Conservation (phyloP, 2,888 invertebrate genomes). For the Mesochorus sp. region DNA sequence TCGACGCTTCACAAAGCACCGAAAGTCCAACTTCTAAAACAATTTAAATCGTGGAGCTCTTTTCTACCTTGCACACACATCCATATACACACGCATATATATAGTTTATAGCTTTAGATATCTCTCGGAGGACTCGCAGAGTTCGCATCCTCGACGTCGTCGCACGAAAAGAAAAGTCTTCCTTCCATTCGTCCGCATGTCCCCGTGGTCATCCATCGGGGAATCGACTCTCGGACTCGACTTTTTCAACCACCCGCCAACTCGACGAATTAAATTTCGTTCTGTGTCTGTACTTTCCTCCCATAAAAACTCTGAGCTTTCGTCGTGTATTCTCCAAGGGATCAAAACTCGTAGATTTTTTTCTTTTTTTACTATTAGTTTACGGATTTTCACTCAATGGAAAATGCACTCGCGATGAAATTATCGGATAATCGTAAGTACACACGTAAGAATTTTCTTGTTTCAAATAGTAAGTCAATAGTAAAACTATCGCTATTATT, state of each 20-base stretch:
- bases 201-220: conserved; percentile 27
- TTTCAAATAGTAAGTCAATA: no score
- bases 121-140: conserved; percentile 27
- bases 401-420: not conserved
- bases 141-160: conserved; percentile 16
- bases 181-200: not conserved
- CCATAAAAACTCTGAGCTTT: not conserved
- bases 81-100: not conserved
- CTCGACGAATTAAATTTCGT: conserved; percentile 46
- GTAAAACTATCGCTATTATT: no score
- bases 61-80: not conserved
- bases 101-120: not conserved
- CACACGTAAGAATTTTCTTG: not conserved
- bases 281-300: not conserved
- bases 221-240: conserved; percentile 39
- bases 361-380: not conserved
- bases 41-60: conserved; percentile 49
- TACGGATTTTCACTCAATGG: not conserved
- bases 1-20: conserved; percentile 22
- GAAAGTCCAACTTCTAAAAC: conserved; percentile 49
- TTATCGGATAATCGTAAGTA: no score
- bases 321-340: not conserved
- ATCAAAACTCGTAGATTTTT: not conserved
- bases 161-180: conserved; percentile 34
- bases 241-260: conserved; percentile 32